phyloP scores from a whole-genome alignment of 1,140 invertebrate genomes.

The Himalopsyche phryganea region DNA sequence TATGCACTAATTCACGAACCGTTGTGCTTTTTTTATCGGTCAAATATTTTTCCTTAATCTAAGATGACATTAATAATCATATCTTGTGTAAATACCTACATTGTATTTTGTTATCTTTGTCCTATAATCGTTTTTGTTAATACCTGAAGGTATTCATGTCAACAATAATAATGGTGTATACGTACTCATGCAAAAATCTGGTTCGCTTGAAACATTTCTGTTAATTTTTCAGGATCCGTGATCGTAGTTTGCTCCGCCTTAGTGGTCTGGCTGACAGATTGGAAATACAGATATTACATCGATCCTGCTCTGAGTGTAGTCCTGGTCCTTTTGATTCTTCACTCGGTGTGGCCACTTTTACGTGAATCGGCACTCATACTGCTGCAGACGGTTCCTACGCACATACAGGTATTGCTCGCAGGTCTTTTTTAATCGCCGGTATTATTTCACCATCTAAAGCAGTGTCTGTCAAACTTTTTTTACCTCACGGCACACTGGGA shows the following conservation, averaged over 20 bases:
- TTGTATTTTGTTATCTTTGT: background rate
- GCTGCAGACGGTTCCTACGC: constrained; percentile 87
- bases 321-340: constrained; percentile 74
- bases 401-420: constrained; percentile 85
- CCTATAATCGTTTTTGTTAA: no score
- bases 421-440: no score
- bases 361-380: constrained; percentile 86
- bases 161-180: no score
- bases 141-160: no score
- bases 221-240: constrained; percentile 75
- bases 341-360: constrained; percentile 82
- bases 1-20: no score
- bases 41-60: background rate
- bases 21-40: background rate
- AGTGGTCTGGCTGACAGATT: constrained; percentile 81
- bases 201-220: no score
- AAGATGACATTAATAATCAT: background rate
- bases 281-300: constrained; percentile 80
- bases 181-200: no score
- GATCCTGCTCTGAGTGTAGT: constrained; percentile 90
- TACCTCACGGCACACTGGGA: no score
- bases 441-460: no score
- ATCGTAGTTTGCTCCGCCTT: constrained; percentile 94
- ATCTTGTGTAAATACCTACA: background rate
- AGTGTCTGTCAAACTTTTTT: no score